phyloP scores from a whole-genome alignment of 2,888 invertebrate species.

The Phyllotreta striolata region DNA sequence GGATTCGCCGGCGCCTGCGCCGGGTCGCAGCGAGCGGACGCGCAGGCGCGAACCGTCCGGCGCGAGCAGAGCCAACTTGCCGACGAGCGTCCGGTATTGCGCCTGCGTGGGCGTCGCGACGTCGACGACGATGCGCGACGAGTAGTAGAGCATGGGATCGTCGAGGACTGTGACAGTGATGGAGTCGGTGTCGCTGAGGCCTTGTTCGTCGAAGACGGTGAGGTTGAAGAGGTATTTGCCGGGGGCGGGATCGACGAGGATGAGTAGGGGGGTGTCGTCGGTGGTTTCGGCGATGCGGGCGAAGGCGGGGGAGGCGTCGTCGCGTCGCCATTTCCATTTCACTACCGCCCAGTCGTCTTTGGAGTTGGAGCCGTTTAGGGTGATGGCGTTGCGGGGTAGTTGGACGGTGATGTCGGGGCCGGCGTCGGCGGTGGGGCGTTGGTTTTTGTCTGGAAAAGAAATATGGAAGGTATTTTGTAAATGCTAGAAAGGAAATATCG shows the following conservation, averaged over 20 bases:
- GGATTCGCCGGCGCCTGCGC: slow-evolving; percentile 63
- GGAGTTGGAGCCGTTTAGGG: slow-evolving; percentile 85
- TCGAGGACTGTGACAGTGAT: slow-evolving; percentile 84
- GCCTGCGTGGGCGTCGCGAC: slow-evolving; percentile 74
- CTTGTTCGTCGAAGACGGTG: slow-evolving; percentile 91
- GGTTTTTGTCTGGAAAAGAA: slow-evolving; percentile 79
- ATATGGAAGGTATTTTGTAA: neutral
- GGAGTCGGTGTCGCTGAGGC: slow-evolving; percentile 80
- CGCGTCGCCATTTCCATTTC: slow-evolving; percentile 84
- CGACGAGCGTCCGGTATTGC: slow-evolving; percentile 78
- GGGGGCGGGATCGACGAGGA: slow-evolving; percentile 82
- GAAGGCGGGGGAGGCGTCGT: slow-evolving; percentile 80
- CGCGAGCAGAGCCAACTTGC: slow-evolving; percentile 81
- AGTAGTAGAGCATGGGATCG: slow-evolving; percentile 76
- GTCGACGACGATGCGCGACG: slow-evolving; percentile 84
- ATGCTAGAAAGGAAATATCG: neutral
- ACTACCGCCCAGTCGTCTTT: slow-evolving; percentile 87
- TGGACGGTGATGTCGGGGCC: slow-evolving; percentile 84
- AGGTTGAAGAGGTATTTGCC: slow-evolving; percentile 90
- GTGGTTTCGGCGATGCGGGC: slow-evolving; percentile 78
- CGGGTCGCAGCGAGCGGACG: slow-evolving; percentile 60
- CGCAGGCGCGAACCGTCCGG: slow-evolving; percentile 74
- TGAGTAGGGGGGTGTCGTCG: slow-evolving; percentile 79
- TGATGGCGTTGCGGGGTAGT: slow-evolving; percentile 77
- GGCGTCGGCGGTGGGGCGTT: slow-evolving; percentile 86